A percentile compares a stretch with the other conserved stretches of the same genome.
Evolutionary conservation across 2,888 invertebrate genomes (phyloP).

Genomic region (Polydesmus complanatus): DNA sequence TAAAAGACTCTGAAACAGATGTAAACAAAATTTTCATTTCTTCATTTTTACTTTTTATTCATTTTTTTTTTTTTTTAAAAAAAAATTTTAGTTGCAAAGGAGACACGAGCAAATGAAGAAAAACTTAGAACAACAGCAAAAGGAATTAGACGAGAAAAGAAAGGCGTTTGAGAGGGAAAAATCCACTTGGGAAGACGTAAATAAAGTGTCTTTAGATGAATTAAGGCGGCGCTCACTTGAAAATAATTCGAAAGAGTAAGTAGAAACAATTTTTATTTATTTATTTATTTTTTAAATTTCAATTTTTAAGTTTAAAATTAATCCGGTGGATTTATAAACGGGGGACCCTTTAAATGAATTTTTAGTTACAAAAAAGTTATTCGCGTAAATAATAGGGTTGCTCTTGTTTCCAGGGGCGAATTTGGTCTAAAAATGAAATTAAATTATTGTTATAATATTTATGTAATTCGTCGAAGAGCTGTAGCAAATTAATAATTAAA

Average conservation of each 20-base stretch:
- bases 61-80: neutral
- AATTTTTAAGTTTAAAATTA: neutral
- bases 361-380: too few species aligned
- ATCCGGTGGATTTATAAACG: too few species aligned
- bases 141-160: slow-evolving; percentile 79
- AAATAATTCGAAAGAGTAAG: slow-evolving; percentile 71
- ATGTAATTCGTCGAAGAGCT: too few species aligned
- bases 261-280: slow-evolving; percentile 24
- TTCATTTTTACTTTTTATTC: too few species aligned
- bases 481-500: too few species aligned
- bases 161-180: slow-evolving; percentile 72
- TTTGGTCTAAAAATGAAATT: neutral
- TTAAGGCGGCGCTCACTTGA: slow-evolving; percentile 49
- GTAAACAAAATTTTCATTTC: too few species aligned
- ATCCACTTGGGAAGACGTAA: slow-evolving; percentile 75
- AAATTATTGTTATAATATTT: neutral
- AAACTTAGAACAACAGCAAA: slow-evolving; percentile 72
- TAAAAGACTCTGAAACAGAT: slow-evolving; percentile 88
- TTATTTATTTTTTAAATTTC: neutral
- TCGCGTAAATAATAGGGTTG: too few species aligned
- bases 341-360: too few species aligned
- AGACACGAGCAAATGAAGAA: slow-evolving; percentile 71
- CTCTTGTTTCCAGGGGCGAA: too few species aligned
- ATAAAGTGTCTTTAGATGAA: slow-evolving; percentile 78
- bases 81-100: slow-evolving; percentile 48